A percentile compares a stretch with the other conserved stretches of the same genome.
Conservation (phyloP, 2,113 vertebrate genomes). For the Trematomus loennbergii region DNA sequence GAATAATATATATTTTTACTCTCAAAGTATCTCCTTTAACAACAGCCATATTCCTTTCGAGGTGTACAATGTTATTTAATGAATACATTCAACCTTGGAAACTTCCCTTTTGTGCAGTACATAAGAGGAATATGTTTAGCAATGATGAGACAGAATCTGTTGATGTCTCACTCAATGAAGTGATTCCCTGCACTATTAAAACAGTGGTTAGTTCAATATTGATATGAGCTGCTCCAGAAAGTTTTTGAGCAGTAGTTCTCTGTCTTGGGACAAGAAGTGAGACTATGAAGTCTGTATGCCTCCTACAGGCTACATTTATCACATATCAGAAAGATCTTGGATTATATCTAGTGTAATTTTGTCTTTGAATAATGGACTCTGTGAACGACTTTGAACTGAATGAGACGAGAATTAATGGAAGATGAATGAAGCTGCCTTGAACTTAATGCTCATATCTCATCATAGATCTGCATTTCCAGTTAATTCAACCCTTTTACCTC, state of each 20-base stretch:
- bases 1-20: not conserved
- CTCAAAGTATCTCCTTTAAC: slow-evolving; percentile 5
- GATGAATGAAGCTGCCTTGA: slow-evolving; percentile 35
- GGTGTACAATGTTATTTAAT: not conserved
- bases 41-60: not conserved
- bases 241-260: slow-evolving; percentile 48
- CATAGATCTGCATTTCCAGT: slow-evolving; percentile 26
- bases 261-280: slow-evolving; percentile 53
- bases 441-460: slow-evolving; percentile 20
- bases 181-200: slow-evolving; percentile 34
- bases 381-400: slow-evolving; percentile 70
- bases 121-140: slow-evolving; percentile 1
- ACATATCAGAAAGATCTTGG: slow-evolving; percentile 35
- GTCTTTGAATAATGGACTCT: slow-evolving; percentile 70
- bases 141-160: slow-evolving; percentile 7
- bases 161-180: slow-evolving; percentile 13
- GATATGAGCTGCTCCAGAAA: slow-evolving; percentile 26
- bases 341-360: slow-evolving; percentile 56
- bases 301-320: slow-evolving; percentile 65
- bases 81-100: not conserved
- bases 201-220: slow-evolving; percentile 15
- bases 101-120: not conserved
- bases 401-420: slow-evolving; percentile 70
- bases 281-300: slow-evolving; percentile 33
- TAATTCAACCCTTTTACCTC: slow-evolving; percentile 9